Evolutionary conservation across 1,140 invertebrate genomes (phyloP), one percentile per base, ranked within the genome.

Genomic region (Bombus difficillimus): DNA sequence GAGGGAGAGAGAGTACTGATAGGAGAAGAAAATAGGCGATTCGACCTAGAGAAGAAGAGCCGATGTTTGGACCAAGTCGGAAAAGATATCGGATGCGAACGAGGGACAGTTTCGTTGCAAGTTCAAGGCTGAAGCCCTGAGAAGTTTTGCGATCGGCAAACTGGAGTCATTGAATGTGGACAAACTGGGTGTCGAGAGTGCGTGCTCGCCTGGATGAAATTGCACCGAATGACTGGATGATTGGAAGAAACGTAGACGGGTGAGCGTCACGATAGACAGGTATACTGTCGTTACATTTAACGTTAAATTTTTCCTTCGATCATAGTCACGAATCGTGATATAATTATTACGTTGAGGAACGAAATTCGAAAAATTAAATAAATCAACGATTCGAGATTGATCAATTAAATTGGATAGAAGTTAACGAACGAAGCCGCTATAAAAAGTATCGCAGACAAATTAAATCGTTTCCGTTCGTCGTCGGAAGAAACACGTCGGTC

Each of bases 171-270:
- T 68, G 64, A 37, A 72, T 53, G 53, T n/a, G 62, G 41, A 66
- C 15, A 53, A 83, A 76, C 57, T 39, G 73, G 43, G 37, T 22
- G 43, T 39, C 62, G 73, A 74, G 62, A 89, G 85, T 74, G 74
- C 69, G 64, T 78, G 47, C 57, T 87, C 89, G 59, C 78, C 88
- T 72, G 88, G 85, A 87, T 90, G 81, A 90, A 66, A 28, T 39
- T 66, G n/a, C 64, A 9, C 28, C 62, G 8, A 32, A 73, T 64
- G 59, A 85, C 22, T n/a, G 34, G 39, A n/a, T 53, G 64, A n/a
- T 72, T 15, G 9, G n/a, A 34, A 28, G 47, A 47, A 3, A 68
- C 62, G n/a, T 59, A 28, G 28, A 66, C 73, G n/a, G 25, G 47
- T 28, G 39, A 73, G 32, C 39, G 5, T 66, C 25, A 47, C 15